Conservation (phyloP, 1,140 invertebrate species). For the Atopsyche davidsoni region DNA sequence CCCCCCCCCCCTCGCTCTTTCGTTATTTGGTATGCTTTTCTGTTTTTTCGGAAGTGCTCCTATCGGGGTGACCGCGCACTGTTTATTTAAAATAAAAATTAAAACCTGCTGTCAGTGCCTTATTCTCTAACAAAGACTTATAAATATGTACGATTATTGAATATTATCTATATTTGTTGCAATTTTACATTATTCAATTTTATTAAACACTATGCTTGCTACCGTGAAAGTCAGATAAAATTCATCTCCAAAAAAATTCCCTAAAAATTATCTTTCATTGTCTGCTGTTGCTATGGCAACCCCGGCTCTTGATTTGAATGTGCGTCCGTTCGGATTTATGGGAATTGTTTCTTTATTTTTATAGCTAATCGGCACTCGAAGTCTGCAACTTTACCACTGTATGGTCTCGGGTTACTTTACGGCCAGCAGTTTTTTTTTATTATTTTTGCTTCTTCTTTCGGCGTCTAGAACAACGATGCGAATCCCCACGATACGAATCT, state of each 20-base stretch:
- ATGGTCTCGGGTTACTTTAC: not conserved
- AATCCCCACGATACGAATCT: too few species aligned
- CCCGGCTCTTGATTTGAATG: constrained; percentile 18
- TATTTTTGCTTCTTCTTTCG: not conserved
- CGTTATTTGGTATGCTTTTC: constrained; percentile 10
- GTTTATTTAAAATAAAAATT: not conserved
- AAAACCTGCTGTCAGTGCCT: too few species aligned
- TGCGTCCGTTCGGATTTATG: constrained; percentile 17
- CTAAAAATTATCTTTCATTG: too few species aligned
- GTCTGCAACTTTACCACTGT: constrained; percentile 1
- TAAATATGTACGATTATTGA: too few species aligned
- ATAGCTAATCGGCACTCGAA: constrained; percentile 17
- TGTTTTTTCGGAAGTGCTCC: constrained; percentile 5
- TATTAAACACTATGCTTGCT: too few species aligned
- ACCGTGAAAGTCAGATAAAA: too few species aligned
- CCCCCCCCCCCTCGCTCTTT: constrained; percentile 10
- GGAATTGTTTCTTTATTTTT: constrained; percentile 21
- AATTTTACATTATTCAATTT: too few species aligned
- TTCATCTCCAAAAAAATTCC: too few species aligned
- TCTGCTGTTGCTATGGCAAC: too few species aligned
- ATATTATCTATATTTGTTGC: too few species aligned
- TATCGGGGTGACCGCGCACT: not conserved
- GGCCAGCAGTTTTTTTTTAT: not conserved
- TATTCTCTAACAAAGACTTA: too few species aligned
- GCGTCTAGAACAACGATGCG: not conserved